Percentiles rank a stretch among this genome's conserved stretches.
Conservation (phyloP, 2,113 vertebrate species). For the Aramus guarauna region DNA sequence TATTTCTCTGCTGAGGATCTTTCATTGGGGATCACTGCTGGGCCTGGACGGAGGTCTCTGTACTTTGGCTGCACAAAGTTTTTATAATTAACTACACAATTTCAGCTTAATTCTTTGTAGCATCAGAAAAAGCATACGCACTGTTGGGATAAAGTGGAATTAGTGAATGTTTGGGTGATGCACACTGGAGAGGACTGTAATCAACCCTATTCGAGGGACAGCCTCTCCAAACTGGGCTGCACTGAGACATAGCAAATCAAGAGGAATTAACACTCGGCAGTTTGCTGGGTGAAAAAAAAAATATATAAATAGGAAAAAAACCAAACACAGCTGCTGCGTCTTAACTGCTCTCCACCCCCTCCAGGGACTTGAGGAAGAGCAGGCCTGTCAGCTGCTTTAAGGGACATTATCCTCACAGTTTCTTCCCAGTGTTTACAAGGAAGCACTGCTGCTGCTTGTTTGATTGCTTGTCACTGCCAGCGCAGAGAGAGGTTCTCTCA, state of each 20-base stretch:
- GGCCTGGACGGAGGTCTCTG: background rate
- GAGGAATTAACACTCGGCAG: conserved; percentile 32
- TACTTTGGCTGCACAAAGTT: background rate
- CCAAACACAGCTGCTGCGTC: conserved; percentile 34
- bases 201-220: conserved; percentile 5
- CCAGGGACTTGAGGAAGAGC: conserved; percentile 2
- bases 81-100: background rate
- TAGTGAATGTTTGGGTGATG: conserved; percentile 41
- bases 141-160: conserved; percentile 8
- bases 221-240: conserved; percentile 35
- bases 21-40: background rate
- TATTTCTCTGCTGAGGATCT: background rate
- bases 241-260: conserved; percentile 21
- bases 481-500: background rate
- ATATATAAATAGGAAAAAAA: background rate
- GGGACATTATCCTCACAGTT: background rate
- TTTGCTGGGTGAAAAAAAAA: background rate
- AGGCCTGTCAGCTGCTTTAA: conserved; percentile 15
- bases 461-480: background rate
- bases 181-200: conserved; percentile 21
- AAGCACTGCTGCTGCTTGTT: background rate
- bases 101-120: background rate
- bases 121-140: background rate
- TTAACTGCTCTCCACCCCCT: conserved; percentile 5
- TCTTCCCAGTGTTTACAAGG: background rate